A percentile compares a stretch with the other conserved stretches of the same genome.
Conservation (phyloP, 2,888 invertebrate species). For the Pocota personata region DNA sequence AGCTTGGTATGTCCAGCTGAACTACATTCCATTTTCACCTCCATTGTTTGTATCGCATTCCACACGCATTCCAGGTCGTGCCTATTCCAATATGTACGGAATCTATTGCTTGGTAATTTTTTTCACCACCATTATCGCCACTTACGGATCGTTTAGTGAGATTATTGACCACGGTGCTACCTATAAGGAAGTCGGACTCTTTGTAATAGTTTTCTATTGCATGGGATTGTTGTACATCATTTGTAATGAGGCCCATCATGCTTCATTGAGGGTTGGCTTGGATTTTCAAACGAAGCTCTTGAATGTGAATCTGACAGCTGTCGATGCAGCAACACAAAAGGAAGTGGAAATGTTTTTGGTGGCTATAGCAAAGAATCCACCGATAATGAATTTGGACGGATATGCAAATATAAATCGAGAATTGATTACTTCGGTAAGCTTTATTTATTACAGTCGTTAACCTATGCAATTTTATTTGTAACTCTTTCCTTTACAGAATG, state of each 20-base stretch:
- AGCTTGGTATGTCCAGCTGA: constrained; percentile 83
- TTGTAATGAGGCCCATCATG: constrained; percentile 89
- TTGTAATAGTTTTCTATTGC: constrained; percentile 88
- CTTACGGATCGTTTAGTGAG: constrained; percentile 88
- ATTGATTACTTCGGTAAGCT: constrained; percentile 86
- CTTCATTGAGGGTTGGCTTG: constrained; percentile 86
- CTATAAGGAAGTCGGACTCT: constrained; percentile 88
- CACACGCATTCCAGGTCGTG: constrained; percentile 86
- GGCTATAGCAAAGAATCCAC: constrained; percentile 89
- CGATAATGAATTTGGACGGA: constrained; percentile 90
- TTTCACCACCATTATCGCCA: constrained; percentile 89
- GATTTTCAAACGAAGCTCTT: constrained; percentile 87
- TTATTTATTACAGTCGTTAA: constrained; percentile 32
- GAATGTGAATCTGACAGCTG: constrained; percentile 87
- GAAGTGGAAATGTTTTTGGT: constrained; percentile 90
- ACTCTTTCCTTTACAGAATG: constrained; percentile 84
- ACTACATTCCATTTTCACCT: neutral
- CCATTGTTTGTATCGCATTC: neutral
- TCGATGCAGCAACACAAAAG: constrained; percentile 87
- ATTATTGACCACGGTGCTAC: constrained; percentile 89
- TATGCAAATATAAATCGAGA: constrained; percentile 89
- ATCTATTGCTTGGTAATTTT: constrained; percentile 89
- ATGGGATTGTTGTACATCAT: constrained; percentile 88
- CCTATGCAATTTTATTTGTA: constrained; percentile 53
- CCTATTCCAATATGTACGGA: constrained; percentile 90